Percentiles rank a stretch among this genome's conserved stretches.
These are phyloP conservation scores for Anthopleura sola DNA, from an alignment of 64 coral and sea anemone genomes.

Conservation along the genomic window DNA sequence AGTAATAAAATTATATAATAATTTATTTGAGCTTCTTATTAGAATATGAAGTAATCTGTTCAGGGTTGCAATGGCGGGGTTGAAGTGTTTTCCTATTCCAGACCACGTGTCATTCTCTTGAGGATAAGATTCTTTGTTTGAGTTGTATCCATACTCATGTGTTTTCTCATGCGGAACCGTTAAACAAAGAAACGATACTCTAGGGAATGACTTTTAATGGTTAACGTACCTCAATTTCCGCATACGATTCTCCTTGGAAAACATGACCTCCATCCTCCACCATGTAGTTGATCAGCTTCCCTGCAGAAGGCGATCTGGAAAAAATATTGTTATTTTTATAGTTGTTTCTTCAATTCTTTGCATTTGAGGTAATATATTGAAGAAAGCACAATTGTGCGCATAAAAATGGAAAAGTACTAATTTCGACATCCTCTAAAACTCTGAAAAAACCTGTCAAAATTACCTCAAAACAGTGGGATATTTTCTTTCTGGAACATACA, in stretches of 20 bases:
- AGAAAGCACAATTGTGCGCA: no score
- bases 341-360: no score
- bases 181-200: not conserved
- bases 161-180: not conserved
- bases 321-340: not conserved
- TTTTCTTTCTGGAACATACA: constrained; percentile 97
- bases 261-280: constrained; percentile 98
- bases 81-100: no score
- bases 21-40: no score
- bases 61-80: no score
- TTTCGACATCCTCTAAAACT: no score
- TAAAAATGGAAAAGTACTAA: no score
- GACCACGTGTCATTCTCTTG: not conserved
- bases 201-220: not conserved
- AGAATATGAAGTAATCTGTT: no score
- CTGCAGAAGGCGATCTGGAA: constrained; percentile 82
- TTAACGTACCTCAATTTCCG: constrained; percentile 79
- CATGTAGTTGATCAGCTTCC: constrained; percentile 71
- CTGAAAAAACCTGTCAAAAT: no score
- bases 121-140: no score
- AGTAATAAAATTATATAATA: not conserved
- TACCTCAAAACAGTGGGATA: constrained; percentile 90
- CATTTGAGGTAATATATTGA: no score
- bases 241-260: constrained; percentile 94
- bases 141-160: no score